Evolutionary conservation across 2,888 invertebrate species (phyloP).

Genomic region (Drosophila pegasa): DNA sequence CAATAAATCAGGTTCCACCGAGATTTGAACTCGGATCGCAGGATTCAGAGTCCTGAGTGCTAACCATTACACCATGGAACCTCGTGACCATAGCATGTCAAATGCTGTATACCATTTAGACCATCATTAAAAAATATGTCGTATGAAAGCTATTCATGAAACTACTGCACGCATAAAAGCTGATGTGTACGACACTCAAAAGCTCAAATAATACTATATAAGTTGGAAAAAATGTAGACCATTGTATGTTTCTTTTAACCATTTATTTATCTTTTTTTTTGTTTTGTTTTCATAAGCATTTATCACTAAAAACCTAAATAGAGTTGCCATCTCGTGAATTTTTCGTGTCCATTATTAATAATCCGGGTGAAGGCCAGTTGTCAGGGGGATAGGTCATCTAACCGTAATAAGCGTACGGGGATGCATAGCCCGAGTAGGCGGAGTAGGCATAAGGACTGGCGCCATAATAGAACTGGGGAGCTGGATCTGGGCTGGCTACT

Average conservation of each 20-base stretch:
- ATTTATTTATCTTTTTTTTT: conserved; percentile 52
- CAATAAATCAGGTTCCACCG: conserved; percentile 83
- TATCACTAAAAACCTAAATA: conserved; percentile 59
- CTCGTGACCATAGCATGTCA: conserved; percentile 21
- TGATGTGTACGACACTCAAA: not conserved
- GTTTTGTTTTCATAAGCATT: conserved; percentile 45
- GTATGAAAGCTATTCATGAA: not conserved
- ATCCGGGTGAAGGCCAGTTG: conserved; percentile 39
- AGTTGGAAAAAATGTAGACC: no score
- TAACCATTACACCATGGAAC: conserved; percentile 87
- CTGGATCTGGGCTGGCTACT: conserved; percentile 71
- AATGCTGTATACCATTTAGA: not conserved
- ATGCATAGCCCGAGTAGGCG: conserved; percentile 71
- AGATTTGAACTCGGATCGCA: conserved; percentile 86
- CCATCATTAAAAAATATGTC: not conserved
- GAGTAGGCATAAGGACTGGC: conserved; percentile 78
- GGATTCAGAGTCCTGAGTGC: conserved; percentile 86
- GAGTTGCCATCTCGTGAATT: conserved; percentile 64
- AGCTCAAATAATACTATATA: not conserved
- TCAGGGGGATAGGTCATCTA: conserved; percentile 49
- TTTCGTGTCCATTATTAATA: conserved; percentile 59
- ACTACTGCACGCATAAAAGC: not conserved
- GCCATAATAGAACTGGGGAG: conserved; percentile 78
- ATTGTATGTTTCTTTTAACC: conserved; percentile 4
- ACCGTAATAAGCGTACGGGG: conserved; percentile 82